Percentiles rank a stretch among this genome's conserved stretches.
These are phyloP conservation scores for Lampris incognitus DNA, from an alignment of 2,113 vertebrate species.

Conservation along the genomic window DNA sequence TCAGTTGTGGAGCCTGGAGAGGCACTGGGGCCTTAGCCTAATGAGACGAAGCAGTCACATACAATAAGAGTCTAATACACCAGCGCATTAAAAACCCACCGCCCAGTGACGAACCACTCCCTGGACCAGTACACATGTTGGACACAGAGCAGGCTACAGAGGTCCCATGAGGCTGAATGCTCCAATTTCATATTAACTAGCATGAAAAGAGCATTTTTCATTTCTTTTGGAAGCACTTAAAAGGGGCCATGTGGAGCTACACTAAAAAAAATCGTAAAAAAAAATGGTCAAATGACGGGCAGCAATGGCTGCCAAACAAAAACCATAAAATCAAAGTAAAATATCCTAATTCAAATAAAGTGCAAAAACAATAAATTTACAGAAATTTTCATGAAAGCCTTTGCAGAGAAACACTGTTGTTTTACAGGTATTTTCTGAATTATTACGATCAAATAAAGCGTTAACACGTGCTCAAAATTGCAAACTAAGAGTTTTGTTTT, in stretches of 20 bases:
- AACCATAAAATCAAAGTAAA: background rate
- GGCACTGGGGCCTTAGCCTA: constrained; percentile 21
- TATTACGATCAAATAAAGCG: constrained; percentile 1
- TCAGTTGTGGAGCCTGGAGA: constrained; percentile 24
- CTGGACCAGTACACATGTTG: constrained; percentile 16
- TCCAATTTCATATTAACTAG: constrained; percentile 1
- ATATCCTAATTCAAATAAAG: constrained; percentile 1
- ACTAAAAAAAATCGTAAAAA: too few relatives aligned
- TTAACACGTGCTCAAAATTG: background rate
- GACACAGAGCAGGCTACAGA: constrained; percentile 11
- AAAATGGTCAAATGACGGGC: background rate
- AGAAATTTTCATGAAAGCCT: background rate
- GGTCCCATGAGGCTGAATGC: background rate
- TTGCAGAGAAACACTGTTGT: background rate
- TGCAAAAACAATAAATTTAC: constrained; percentile 1
- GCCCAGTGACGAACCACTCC: constrained; percentile 29
- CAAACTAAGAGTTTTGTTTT: background rate
- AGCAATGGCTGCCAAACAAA: constrained; percentile 2
- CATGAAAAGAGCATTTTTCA: background rate
- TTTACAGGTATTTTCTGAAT: background rate
- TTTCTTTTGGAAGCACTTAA: background rate
- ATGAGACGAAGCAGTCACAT: constrained; percentile 50
- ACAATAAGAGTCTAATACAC: constrained; percentile 41
- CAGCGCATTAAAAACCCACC: constrained; percentile 28
- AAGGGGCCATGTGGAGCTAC: background rate